Evolutionary conservation across 2,797 vertebrate species (phyloP), one percentile per base, ranked within the genome.

Genomic region (Sciurus vulgaris): DNA sequence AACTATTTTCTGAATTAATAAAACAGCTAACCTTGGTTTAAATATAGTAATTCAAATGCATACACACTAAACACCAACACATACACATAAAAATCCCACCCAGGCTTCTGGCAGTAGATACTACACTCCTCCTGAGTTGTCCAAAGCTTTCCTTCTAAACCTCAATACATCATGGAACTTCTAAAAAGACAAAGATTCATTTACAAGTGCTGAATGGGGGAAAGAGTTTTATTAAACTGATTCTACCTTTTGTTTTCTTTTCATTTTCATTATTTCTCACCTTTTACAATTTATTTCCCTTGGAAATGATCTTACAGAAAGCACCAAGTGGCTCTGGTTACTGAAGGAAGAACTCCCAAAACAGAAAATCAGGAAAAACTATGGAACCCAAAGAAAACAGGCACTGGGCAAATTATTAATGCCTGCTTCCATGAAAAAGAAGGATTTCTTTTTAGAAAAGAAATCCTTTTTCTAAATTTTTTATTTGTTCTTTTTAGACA

Each of bases 211-310:
- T 76, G 5, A 61, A 81, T 1, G 59, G 54, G 44, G n/a, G 49
- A 70, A 90, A 78, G 51, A 61, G 28, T 56, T 95, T 89, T 89
- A 84, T 33, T 82, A 89, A 79, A 28, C 35, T 83, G n/a, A 89
- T 15, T 18, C 30, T 78, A 77, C 1, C 47, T 77, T 63, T 89
- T 65, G 41, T 73, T 95, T 90, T 74, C 35, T 56, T 74, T 96
- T 76, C 13, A 78, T 56, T 88, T 93, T 94, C 24, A 49, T 2
- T 51, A 94, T 86, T 51, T 35, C 90, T 22, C 49, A 41, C 10
- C 33, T 91, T 84, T 92, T 73, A 56, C 26, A 94, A 88, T 49
- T 89, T 86, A 76, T 28, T 93, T 95, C 17, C 59, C 56, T 91
- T 91, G 41, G 26, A 54, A 93, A 93, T 61, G 7, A 7, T 28